Evolutionary conservation across 2,797 vertebrate genomes (phyloP), one percentile per base, ranked within the genome.

Genomic region (Chelonia mydas): DNA sequence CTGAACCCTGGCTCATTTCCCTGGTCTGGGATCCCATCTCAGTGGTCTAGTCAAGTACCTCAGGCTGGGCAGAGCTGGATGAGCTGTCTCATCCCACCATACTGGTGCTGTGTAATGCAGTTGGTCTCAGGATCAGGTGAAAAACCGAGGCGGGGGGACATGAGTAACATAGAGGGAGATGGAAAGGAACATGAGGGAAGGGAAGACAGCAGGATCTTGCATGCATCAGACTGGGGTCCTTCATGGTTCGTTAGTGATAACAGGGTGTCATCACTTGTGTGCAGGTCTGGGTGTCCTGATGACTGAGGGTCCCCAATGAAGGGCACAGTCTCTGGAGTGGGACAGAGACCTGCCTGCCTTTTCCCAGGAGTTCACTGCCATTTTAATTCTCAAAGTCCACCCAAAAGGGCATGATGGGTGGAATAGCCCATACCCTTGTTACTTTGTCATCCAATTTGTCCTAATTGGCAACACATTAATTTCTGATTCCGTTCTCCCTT

Each of bases 81-180:
- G n/a, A 72, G 33, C 65, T 72, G 65, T 37, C 10, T 72, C 19
- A 41, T 72, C n/a, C n/a, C n/a, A 37, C 23, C 19, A 72, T n/a
- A 72, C 19, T 72, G 65, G n/a, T 72, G 19, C n/a, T 72, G 19
- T 72, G 65, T 10, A 37, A 3, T 23, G n/a, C n/a, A 10, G 65
- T 21, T 72, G 65, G n/a, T 41, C 65, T 72, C 65, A 37, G 65
- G 17, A 41, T 72, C 65, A 72, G 65, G 65, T 72, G 47, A 28
- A 50, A 53, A 51, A 47, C 28, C 47, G 33, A 33, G 31, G 7
- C 4, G 45, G 25, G 28, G 41, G 28, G 33, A 50, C 61, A 57
- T 50, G 3, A 11, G 49, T 0, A 21, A 3, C 28, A 27, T 16
- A 23, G 17, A 50, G 25, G 21, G 4, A 6, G 57, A 28, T 0